These are phyloP conservation scores for Sphenopsis melanotis DNA, from an alignment of 2,797 vertebrate species.

Conservation along the genomic window DNA sequence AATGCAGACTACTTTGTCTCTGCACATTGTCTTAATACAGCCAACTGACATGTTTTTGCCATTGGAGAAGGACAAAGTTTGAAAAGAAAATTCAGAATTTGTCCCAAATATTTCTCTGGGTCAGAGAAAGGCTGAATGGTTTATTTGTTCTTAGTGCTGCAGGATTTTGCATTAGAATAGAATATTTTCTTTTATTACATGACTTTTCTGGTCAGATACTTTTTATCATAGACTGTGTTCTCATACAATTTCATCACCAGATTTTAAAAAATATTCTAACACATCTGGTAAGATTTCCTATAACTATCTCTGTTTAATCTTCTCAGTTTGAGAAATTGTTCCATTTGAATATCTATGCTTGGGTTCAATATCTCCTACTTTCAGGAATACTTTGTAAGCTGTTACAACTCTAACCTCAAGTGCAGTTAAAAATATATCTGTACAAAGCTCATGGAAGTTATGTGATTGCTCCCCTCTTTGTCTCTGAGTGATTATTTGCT, in stretches of 20 bases:
- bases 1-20: not conserved
- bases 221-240: not conserved
- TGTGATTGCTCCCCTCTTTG: not conserved
- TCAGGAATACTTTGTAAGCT: not conserved
- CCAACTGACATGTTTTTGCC: not conserved
- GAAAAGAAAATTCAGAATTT: not conserved
- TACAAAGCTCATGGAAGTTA: not conserved
- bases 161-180: not conserved
- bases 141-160: not conserved
- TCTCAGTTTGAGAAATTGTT: not conserved
- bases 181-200: not conserved
- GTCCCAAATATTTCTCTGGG: not conserved
- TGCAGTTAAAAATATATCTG: not conserved
- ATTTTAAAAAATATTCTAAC: not conserved
- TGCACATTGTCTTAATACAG: not conserved
- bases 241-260: not conserved
- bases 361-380: not conserved
- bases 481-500: not conserved
- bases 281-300: not conserved
- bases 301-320: not conserved
- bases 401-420: not conserved
- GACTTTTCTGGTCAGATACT: not conserved
- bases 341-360: not conserved
- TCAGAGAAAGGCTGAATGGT: not conserved
- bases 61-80: not conserved